A percentile compares a stretch with the other conserved stretches of the same genome.
Conservation (phyloP, 1,140 invertebrate genomes). For the Caenorhabditis latens region DNA sequence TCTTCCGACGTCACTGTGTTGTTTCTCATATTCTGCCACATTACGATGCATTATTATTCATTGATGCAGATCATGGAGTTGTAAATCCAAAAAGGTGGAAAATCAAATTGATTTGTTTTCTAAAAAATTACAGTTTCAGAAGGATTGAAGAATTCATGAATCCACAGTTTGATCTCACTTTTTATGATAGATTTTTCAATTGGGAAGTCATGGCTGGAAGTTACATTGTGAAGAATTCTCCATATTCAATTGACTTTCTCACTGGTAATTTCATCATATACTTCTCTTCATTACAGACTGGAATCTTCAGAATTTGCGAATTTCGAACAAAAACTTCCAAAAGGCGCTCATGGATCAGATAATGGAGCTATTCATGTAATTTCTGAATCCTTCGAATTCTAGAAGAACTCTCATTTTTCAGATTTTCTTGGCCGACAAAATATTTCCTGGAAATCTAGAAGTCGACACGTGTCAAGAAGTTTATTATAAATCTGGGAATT, state of each 20-base stretch:
- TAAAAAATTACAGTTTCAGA: not conserved
- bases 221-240: slow-evolving; percentile 63
- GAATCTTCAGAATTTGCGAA: slow-evolving; percentile 57
- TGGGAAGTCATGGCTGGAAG: slow-evolving; percentile 62
- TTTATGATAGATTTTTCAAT: slow-evolving; percentile 64
- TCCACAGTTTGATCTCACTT: slow-evolving; percentile 52
- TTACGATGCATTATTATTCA: slow-evolving; percentile 57
- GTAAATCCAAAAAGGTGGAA: slow-evolving; percentile 58
- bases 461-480: slow-evolving; percentile 23
- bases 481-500: slow-evolving; percentile 49
- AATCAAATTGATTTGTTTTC: not conserved
- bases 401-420: not conserved
- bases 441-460: not conserved
- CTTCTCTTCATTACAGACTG: not conserved
- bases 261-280: slow-evolving; percentile 27
- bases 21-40: slow-evolving; percentile 54
- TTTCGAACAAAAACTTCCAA: slow-evolving; percentile 55
- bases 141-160: slow-evolving; percentile 66
- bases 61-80: slow-evolving; percentile 64
- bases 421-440: slow-evolving; percentile 38
- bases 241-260: slow-evolving; percentile 48
- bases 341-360: slow-evolving; percentile 56
- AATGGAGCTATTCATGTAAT: slow-evolving; percentile 62
- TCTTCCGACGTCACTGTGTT: slow-evolving; percentile 64
- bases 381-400: too few species aligned